These are phyloP conservation scores for Drosophila kokeensis DNA, from an alignment of 2,888 invertebrate species.

Conservation along the genomic window DNA sequence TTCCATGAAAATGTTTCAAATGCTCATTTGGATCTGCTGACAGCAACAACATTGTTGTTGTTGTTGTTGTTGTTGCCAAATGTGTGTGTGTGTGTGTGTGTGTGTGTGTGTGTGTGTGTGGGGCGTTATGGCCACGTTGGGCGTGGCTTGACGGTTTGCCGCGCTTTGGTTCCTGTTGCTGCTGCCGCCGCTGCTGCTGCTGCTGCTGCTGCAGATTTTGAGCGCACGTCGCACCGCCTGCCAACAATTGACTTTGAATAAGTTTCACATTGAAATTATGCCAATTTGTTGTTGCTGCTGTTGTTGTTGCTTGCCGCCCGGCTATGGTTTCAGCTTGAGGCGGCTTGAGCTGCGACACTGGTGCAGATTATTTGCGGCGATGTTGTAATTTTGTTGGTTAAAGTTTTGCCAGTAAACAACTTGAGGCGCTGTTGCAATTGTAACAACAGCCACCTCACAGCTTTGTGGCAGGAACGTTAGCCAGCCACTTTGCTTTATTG, in stretches of 20 bases:
- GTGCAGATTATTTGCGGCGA: constrained; percentile 66
- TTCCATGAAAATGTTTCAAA: constrained; percentile 77
- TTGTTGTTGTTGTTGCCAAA: constrained; percentile 30
- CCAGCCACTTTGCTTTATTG: constrained; percentile 64
- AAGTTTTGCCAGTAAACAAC: constrained; percentile 62
- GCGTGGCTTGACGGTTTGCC: constrained; percentile 53
- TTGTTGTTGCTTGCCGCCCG: constrained; percentile 40
- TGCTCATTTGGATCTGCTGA: constrained; percentile 65
- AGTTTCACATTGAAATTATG: constrained; percentile 76
- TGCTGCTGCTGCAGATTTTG: constrained; percentile 34
- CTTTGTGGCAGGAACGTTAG: constrained; percentile 36
- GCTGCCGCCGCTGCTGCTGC: constrained; percentile 6
- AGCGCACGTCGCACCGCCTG: constrained; percentile 54
- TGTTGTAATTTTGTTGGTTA: constrained; percentile 62
- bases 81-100: constrained; percentile 4
- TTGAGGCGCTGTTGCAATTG: constrained; percentile 50
- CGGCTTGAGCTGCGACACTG: constrained; percentile 61
- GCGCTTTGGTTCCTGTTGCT: constrained; percentile 20
- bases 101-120: constrained; percentile 4
- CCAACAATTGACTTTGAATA: constrained; percentile 75
- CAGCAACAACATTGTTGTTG: neutral
- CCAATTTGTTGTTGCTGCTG: constrained; percentile 62
- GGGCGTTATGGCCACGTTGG: constrained; percentile 26
- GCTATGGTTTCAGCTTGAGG: constrained; percentile 39
- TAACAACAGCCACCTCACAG: constrained; percentile 19